phyloP scores from a whole-genome alignment of 2,797 vertebrate genomes.

The Chelmon rostratus region DNA sequence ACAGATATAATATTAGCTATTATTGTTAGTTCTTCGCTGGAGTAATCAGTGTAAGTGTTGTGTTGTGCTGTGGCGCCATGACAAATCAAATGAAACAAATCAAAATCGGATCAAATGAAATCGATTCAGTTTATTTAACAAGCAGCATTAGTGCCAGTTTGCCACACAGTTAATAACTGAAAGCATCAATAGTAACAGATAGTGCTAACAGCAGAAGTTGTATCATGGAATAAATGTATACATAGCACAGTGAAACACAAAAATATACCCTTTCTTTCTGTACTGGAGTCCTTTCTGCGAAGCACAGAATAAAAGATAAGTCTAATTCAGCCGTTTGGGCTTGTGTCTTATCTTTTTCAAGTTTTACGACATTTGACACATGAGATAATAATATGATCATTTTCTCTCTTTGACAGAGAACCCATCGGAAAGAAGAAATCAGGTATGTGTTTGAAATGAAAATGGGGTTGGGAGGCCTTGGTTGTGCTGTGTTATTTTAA shows the following conservation, averaged over 20 bases:
- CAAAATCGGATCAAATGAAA: not conserved
- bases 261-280: not conserved
- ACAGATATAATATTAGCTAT: not conserved
- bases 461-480: not conserved
- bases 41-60: slow-evolving; percentile 2
- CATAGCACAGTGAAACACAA: not conserved
- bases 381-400: slow-evolving; percentile 35
- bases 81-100: not conserved
- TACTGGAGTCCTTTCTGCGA: not conserved
- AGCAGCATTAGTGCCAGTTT: not conserved
- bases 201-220: not conserved
- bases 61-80: not conserved
- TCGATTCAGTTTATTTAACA: not conserved
- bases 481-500: not conserved
- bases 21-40: not conserved
- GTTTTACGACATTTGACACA: not conserved
- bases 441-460: slow-evolving; percentile 82
- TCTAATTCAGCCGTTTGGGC: not conserved
- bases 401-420: slow-evolving; percentile 88
- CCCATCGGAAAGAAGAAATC: slow-evolving; percentile 94
- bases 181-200: not conserved
- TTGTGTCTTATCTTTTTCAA: not conserved
- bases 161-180: not conserved
- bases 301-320: not conserved
- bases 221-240: not conserved